A percentile compares a stretch with the other conserved stretches of the same genome.
Evolutionary conservation across 2,888 invertebrate species (phyloP).

Genomic region (Nasonia oneida): DNA sequence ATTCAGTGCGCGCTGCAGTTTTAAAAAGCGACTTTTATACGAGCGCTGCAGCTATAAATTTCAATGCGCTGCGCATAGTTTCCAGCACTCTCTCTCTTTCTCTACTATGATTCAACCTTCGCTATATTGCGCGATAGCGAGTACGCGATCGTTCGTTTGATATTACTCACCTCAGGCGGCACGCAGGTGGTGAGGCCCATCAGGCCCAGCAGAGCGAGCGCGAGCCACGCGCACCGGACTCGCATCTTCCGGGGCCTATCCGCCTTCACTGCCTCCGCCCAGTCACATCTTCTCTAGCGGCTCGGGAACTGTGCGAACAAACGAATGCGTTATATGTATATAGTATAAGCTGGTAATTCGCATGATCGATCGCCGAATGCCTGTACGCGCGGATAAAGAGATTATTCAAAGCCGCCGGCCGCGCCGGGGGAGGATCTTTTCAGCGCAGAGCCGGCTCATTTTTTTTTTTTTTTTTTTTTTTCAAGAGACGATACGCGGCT

Average conservation of each 20-base stretch:
- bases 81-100: too few species aligned
- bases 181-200: conserved; percentile 49
- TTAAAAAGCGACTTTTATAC: neutral
- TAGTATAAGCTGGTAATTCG: neutral
- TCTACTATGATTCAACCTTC: neutral
- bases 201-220: conserved; percentile 59
- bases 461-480: neutral
- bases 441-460: neutral
- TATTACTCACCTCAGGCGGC: conserved; percentile 51
- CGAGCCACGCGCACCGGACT: conserved; percentile 56
- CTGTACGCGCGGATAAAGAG: neutral
- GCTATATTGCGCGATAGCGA: too few species aligned
- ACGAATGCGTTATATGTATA: neutral
- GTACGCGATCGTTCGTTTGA: too few species aligned
- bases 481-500: neutral
- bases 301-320: conserved; percentile 41
- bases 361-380: neutral
- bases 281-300: conserved; percentile 56
- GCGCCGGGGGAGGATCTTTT: neutral
- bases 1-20: too few species aligned
- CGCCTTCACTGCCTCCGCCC: conserved; percentile 50
- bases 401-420: neutral
- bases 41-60: neutral
- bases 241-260: conserved; percentile 62
- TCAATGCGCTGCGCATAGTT: too few species aligned